A percentile compares a stretch with the other conserved stretches of the same genome.
Conservation (phyloP, 1,140 invertebrate species). For the Zaprionus ghesquierei region DNA sequence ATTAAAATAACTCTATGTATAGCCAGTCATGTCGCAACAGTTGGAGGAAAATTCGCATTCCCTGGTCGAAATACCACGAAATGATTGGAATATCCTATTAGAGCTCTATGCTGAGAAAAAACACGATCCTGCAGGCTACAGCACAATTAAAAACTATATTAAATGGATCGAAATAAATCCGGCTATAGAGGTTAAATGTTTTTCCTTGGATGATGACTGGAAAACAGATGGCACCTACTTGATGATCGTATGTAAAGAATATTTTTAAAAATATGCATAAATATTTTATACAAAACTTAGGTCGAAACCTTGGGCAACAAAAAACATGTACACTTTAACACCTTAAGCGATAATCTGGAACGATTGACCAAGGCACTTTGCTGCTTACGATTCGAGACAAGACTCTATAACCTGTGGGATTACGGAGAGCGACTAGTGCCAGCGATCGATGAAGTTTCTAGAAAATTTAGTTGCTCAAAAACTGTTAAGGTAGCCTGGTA, state of each 20-base stretch:
- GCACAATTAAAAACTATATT: conserved; percentile 54
- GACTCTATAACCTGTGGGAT: conserved; percentile 35
- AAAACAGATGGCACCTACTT: conserved; percentile 52
- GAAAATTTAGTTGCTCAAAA: not conserved
- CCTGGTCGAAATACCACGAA: conserved; percentile 55
- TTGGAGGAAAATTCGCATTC: conserved; percentile 11
- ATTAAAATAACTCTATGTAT: conserved; percentile 13
- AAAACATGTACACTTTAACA: conserved; percentile 40
- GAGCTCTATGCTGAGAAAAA: conserved; percentile 45
- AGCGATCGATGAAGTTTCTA: conserved; percentile 17
- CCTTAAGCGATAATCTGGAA: conserved; percentile 34
- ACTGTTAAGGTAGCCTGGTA: conserved; percentile 47
- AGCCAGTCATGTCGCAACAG: conserved; percentile 21
- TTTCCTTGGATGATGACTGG: conserved; percentile 65
- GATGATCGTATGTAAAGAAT: conserved; percentile 24
- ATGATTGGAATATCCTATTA: conserved; percentile 51
- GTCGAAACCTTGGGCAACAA: not conserved
- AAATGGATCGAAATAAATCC: conserved; percentile 51
- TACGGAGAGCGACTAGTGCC: conserved; percentile 38
- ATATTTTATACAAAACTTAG: too few species aligned
- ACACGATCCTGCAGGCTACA: conserved; percentile 37
- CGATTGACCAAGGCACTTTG: conserved; percentile 30
- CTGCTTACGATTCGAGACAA: not conserved
- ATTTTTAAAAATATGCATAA: too few species aligned
- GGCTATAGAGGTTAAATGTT: conserved; percentile 37